Base-by-base conservation (phyloP, 2,888 invertebrate species). In the Mesochorus sp. region DNA sequence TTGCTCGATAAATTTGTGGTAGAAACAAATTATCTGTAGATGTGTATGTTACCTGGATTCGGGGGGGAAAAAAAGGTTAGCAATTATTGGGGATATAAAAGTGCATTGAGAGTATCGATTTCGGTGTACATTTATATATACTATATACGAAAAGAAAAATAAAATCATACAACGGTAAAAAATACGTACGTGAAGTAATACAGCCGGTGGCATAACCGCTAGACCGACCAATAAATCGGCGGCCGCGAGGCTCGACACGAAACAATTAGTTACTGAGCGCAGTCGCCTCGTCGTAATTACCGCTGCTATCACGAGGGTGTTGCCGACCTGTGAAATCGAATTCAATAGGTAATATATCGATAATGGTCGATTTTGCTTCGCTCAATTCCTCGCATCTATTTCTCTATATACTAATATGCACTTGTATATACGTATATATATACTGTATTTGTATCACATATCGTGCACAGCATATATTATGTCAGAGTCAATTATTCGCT, bases 161-260 rank as follows among this genome's bases (percentile, higher is more conserved):
- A 34, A 1, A 0, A 26, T 37, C 6, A 2, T 2, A 14, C 3
- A 5, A 42, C 14, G 5, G 5, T 3, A 2, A 31, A 31, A 31
- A 10, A 62, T 81, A 80, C 82, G 62, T 87, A 89, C 89, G 86
- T 88, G 89, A 37, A 89, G 75, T 55, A 88, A 75, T 5, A 98
- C 97, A n/a, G 98, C 97, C 53, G 97, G 97, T 1, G 98, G 98
- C 95, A 99, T 96, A 0, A 99, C 98, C 86, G 97, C 96, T 31
- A 98, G 94, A 0, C 98, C 99, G 2, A 99, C 97, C 81, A 98
- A 91, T 90, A 98, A 94, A 92, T 99, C 99, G 51, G 98, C 98
- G 0, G 96, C 95, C 0, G 98, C 98, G 88, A 99, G 92, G 64
- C 98, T 98, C 87, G 97, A 97, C 81, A 99, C 98, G 91, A 98